Base-by-base conservation (phyloP, 2,797 vertebrate genomes). In the Spatula versicolor region DNA sequence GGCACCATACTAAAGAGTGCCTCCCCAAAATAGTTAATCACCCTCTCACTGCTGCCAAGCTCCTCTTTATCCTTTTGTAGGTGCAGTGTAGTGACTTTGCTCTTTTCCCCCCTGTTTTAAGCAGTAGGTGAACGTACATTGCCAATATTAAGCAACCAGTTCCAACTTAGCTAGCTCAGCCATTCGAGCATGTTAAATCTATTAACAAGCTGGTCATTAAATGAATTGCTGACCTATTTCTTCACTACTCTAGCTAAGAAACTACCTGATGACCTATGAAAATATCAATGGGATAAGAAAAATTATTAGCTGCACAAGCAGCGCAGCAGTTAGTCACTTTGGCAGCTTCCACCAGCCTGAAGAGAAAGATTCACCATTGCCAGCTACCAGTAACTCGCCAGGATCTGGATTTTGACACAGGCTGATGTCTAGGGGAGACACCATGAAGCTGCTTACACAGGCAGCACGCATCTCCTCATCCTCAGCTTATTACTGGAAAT, bases 211-310 rank as follows among this genome's bases (percentile, higher is more conserved):
- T 41, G 71, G 54, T 69, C 86, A 69, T 90, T 93, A 80, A 85
- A 50, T 82, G 79, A 97, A 85, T 90, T 79, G 73, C 48, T 95
- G 92, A 93, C 85, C 83, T 93, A 60, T 82, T 96, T 96, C 83
- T 95, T 83, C 71, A 59, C 77, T 80, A 81, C 66, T 79, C 75
- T 73, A 90, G 67, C 79, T 64, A 91, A 91, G 87, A 72, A 93
- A 78, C 43, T 64, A 88, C 81, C 75, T 81, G 68, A 88, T 87
- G 95, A 94, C 76, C 64, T 56, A 72, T 60, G 95, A 96, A 91
- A 87, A 77, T 86, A 92, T 81, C 69, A 66, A 43, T 13, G 39
- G 78, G 66, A 77, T 83, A 88, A 69, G 55, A 80, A 91, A 91
- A 92, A 79, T 23, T 41, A 83, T 37, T 58, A 67, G 55, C 62